These are phyloP conservation scores for Merodon equestris DNA, from an alignment of 2,888 invertebrate genomes.

Conservation along the genomic window DNA sequence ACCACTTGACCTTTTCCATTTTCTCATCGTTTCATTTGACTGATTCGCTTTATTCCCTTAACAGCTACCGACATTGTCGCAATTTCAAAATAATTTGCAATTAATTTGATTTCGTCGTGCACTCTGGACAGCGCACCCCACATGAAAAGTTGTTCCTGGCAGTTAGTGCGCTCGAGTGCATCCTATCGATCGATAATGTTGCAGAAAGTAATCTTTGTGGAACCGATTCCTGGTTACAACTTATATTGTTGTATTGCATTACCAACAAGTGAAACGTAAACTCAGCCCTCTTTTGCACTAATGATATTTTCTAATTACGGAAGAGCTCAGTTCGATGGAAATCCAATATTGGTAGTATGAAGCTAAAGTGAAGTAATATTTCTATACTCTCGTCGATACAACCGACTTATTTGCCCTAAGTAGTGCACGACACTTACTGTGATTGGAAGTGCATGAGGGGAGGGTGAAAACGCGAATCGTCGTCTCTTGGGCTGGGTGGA, in stretches of 20 bases:
- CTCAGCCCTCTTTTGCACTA: slow-evolving; percentile 51
- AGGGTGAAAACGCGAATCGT: no score
- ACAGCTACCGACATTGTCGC: slow-evolving; percentile 1
- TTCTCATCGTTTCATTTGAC: background rate
- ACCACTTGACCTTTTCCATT: slow-evolving; percentile 25
- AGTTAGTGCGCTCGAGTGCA: slow-evolving; percentile 49
- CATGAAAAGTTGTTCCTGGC: slow-evolving; percentile 17
- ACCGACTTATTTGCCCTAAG: no score
- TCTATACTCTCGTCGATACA: no score
- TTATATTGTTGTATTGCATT: no score
- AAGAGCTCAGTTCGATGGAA: slow-evolving; percentile 44
- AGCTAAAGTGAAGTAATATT: no score
- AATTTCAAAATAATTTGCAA: slow-evolving; percentile 34
- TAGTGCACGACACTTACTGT: no score
- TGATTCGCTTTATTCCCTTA: background rate
- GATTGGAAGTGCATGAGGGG: no score
- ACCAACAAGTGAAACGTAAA: slow-evolving; percentile 29
- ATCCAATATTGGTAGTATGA: slow-evolving; percentile 39
- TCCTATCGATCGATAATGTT: slow-evolving; percentile 15
- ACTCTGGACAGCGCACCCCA: no score
- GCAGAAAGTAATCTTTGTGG: slow-evolving; percentile 16
- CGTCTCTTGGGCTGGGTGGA: no score
- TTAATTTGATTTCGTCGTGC: slow-evolving; percentile 20
- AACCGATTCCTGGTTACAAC: slow-evolving; percentile 47
- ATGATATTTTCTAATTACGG: slow-evolving; percentile 47